A percentile compares a stretch with the other conserved stretches of the same genome.
Conservation (phyloP, 2,113 vertebrate genomes). For the Hylia prasina region DNA sequence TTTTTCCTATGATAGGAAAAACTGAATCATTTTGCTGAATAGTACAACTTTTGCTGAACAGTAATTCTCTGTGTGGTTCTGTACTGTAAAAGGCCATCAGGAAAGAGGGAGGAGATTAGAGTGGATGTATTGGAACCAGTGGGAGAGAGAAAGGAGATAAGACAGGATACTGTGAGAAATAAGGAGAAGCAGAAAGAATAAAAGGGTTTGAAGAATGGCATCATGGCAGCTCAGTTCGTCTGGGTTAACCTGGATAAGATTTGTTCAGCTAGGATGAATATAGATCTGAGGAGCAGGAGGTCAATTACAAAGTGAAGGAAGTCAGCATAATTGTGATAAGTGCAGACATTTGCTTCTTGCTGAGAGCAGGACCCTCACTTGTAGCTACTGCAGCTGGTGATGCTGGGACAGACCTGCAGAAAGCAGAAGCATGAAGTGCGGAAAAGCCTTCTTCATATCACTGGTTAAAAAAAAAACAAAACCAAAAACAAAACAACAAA, state of each 20-base stretch:
- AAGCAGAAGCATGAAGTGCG: neutral
- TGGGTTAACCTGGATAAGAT: neutral
- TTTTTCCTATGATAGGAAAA: neutral
- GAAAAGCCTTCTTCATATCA: neutral
- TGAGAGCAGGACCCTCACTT: neutral
- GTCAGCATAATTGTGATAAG: neutral
- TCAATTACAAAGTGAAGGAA: neutral
- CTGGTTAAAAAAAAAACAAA: rapidly evolving
- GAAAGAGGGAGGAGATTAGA: neutral
- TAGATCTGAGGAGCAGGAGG: neutral
- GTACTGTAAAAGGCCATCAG: neutral
- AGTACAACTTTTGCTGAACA: neutral
- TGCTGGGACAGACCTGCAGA: neutral
- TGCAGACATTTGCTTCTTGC: neutral
- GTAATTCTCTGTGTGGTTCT: neutral
- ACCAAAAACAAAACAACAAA: no score
- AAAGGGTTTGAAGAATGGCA: neutral
- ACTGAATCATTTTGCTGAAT: neutral
- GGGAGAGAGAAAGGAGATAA: neutral
- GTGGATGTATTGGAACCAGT: neutral
- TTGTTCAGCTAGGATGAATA: neutral
- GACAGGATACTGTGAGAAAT: neutral
- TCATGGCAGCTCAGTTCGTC: neutral
- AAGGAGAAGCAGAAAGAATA: neutral
- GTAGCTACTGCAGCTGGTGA: neutral